Conservation (phyloP, 2,888 invertebrate genomes). For the Aleiodes leptofemur region DNA sequence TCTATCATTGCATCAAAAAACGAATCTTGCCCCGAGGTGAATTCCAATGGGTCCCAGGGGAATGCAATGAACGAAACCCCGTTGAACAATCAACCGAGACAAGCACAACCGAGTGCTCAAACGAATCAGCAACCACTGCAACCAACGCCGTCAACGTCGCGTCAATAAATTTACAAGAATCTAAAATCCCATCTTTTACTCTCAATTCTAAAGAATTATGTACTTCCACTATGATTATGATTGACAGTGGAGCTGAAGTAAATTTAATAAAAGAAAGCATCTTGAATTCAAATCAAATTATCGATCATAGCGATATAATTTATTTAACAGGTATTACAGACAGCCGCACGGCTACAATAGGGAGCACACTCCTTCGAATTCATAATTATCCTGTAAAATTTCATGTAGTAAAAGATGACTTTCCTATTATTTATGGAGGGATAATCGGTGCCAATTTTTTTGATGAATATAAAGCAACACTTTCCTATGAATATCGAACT, state of each 20-base stretch:
- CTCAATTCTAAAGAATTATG: neutral
- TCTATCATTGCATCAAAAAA: neutral
- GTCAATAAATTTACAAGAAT: neutral
- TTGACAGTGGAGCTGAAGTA: constrained; percentile 12
- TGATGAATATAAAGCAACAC: neutral
- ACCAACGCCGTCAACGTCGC: neutral
- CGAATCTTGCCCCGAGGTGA: neutral
- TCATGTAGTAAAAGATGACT: neutral
- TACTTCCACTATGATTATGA: neutral
- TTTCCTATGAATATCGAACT: neutral
- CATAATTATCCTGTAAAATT: neutral
- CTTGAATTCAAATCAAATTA: neutral
- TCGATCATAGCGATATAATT: neutral
- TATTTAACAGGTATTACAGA: neutral
- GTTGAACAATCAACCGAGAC: neutral
- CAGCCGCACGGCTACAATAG: neutral
- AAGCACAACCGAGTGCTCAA: neutral
- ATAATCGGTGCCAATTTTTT: constrained; percentile 14
- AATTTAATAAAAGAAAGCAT: neutral
- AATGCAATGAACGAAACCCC: neutral
- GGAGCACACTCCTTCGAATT: neutral
- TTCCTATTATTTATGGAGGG: neutral
- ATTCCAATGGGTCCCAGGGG: neutral
- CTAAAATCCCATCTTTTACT: neutral
- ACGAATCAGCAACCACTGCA: neutral